Percentiles rank a stretch among this genome's conserved stretches.
phyloP scores from a whole-genome alignment of 2,113 vertebrate genomes.

The Himantopus leucocephalus region DNA sequence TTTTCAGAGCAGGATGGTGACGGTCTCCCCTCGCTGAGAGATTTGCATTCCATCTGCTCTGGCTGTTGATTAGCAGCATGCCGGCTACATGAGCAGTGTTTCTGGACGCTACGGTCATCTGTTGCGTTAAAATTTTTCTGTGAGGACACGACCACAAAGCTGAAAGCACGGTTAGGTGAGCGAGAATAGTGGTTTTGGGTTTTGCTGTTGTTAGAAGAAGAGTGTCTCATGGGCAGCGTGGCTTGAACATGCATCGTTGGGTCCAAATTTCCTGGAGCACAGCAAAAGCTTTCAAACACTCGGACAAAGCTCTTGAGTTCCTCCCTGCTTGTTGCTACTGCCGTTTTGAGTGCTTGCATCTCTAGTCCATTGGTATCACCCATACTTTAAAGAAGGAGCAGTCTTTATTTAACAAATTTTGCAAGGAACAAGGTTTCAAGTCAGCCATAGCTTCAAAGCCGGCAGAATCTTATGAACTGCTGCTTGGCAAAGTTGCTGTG shows the following conservation, averaged over 20 bases:
- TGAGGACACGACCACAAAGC: not conserved
- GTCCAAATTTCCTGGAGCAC: not conserved
- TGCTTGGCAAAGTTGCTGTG: not conserved
- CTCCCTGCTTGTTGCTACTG: not conserved
- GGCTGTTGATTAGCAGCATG: slow-evolving; percentile 33
- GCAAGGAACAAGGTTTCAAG: not conserved
- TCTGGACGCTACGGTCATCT: slow-evolving; percentile 12
- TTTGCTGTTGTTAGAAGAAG: not conserved
- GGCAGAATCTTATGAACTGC: not conserved
- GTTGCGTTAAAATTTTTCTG: not conserved
- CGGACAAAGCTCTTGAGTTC: fast-evolving
- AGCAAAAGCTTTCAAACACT: not conserved
- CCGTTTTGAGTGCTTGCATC: not conserved
- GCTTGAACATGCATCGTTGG: fast-evolving
- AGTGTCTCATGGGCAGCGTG: fast-evolving
- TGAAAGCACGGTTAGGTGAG: not conserved
- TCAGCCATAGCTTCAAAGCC: not conserved
- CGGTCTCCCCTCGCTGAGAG: not conserved
- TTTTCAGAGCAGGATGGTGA: slow-evolving; percentile 10
- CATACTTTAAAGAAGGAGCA: not conserved
- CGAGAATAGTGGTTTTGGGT: fast-evolving
- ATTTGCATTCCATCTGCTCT: slow-evolving; percentile 54
- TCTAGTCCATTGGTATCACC: not conserved
- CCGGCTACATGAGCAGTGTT: slow-evolving; percentile 40
- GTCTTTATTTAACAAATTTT: not conserved